Evolutionary conservation across 2,888 invertebrate species (phyloP), one percentile per base, ranked within the genome.

Genomic region (Xanthia togata): DNA sequence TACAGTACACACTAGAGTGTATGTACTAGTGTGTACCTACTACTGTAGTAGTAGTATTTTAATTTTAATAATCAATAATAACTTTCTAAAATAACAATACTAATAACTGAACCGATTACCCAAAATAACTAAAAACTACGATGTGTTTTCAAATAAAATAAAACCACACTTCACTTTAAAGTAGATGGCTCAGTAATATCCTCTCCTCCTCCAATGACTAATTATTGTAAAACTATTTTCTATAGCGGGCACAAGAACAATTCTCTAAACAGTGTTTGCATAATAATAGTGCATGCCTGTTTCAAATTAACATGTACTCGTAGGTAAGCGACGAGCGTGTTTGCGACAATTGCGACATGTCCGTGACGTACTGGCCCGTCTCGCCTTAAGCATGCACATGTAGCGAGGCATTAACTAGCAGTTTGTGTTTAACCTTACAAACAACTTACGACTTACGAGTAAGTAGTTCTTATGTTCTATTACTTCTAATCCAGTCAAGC

Each of bases 281-380:
- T 90, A 79, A 90, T 87, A 90, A 89, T 88, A 73, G 69, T 73
- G 72, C 69, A 79, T 78, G 83, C 75, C 73, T 81, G 87, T 88
- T 86, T 86, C 83, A 86, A 86, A 88, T 86, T 81, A 85, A 78
- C 85, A 81, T 80, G 72, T 86, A 72, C n/a, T 50, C 2, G 44
- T 26, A 50, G 50, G 50, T 47, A 47, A 55, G 65, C 44, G 63
- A 14, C 26, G 47, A 35, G 64, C 72, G 55, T 70, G 79, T 57
- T 72, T 70, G 75, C 77, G 74, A 81, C 83, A 85, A 55, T 79
- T 86, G 75, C 77, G 77, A 78, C 81, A 86, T 44, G 76, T 64
- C n/a, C 53, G 62, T 71, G 70, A 73, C 75, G 59, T 68, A 12
- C 9, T 71, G 59, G 26, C 47, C 50, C 12, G 72, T n/a, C 41